Evolutionary conservation across 2,797 vertebrate species (phyloP).

Genomic region (Sebastes umbrosus): DNA sequence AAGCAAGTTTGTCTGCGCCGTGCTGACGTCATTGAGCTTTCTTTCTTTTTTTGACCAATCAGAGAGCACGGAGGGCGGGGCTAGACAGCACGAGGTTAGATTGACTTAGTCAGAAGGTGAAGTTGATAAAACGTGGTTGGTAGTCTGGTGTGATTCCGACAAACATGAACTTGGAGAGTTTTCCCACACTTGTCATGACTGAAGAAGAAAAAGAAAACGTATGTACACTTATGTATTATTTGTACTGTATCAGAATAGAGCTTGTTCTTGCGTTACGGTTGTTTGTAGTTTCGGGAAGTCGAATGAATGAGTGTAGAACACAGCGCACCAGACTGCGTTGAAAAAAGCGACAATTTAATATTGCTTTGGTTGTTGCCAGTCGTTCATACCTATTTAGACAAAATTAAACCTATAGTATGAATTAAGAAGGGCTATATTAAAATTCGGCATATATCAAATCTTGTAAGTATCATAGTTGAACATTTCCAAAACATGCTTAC

Average conservation of each 20-base stretch:
- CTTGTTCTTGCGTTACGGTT: not conserved
- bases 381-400: fast-evolving
- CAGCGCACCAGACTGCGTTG: not conserved
- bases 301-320: not conserved
- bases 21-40: not conserved
- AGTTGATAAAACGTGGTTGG: not conserved
- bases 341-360: not conserved
- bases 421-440: fast-evolving
- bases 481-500: not conserved
- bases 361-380: fast-evolving
- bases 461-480: fast-evolving
- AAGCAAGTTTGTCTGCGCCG: conserved; percentile 35
- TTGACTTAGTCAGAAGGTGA: not conserved
- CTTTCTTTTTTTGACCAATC: conserved; percentile 39
- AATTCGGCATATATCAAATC: not conserved
- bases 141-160: fast-evolving
- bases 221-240: not conserved
- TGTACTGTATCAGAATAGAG: not conserved
- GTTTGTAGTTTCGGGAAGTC: not conserved
- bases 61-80: conserved; percentile 12
- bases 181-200: conserved; percentile 8
- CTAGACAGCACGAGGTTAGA: not conserved
- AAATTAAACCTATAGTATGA: fast-evolving
- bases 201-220: conserved; percentile 7
- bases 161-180: not conserved